Base-by-base conservation (phyloP, 1,140 invertebrate species). In the Megathymus violae region DNA sequence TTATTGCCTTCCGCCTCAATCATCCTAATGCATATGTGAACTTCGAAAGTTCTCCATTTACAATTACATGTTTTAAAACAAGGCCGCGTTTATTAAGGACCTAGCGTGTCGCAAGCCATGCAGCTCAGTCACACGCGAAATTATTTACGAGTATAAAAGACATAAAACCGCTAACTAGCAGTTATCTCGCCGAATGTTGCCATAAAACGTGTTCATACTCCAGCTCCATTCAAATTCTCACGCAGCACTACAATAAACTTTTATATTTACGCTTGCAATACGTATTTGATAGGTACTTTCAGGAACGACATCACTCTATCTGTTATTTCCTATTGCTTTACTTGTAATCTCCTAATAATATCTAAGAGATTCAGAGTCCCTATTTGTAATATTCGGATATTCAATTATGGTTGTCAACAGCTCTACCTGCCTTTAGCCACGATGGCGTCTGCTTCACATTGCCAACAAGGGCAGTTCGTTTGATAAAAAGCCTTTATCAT, bases 181-280 rank as follows among this genome's bases (percentile, higher is more conserved):
- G 31, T 58, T 46, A 58, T 56, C 52, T 56, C 52, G 22, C 16
- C 25, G 11, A 58, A 58, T 31, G 25, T 38, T 58, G 25, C 22
- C 54, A 27, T 46, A 46, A 58, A 44, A 56, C 14, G 27, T 31
- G 15, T 25, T 17, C 27, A 27, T 56, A 14, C 44, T 46, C 11
- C 41, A 46, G 38, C 9, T 34, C 27, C 40, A 58, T 58, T 46
- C 41, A 58, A 44, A 58, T 46, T 34, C 54, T 58, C 54, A 58
- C 41, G 54, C 54, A 34, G 36, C 15, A 36, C 27, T 36, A 50
- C 47, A n/a, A 36, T 50, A 50, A 50, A 50, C 47, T 50, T 48
- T 48, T 36, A 36, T 36, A 36, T 50, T 50, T 36, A 50, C n/a
- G 16, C 7, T 36, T 2, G 34, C n/a, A 44, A 10, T 44, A 44